phyloP scores from a whole-genome alignment of 2,888 invertebrate species.

The Notodonta dromedarius region DNA sequence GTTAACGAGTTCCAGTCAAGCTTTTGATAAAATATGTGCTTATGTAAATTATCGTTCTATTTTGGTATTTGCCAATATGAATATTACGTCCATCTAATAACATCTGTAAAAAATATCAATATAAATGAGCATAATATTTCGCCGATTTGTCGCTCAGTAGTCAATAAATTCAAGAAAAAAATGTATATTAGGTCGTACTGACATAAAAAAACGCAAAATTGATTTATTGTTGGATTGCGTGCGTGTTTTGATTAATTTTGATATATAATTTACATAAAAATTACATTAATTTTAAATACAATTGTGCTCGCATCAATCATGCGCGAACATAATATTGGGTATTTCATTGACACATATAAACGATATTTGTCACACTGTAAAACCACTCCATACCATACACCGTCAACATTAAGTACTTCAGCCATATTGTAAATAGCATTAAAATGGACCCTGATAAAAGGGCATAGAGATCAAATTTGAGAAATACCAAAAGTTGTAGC shows the following conservation, averaged over 20 bases:
- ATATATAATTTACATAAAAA: conserved; percentile 21
- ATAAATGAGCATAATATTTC: background rate
- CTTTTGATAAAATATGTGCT: too few species aligned
- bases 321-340: conserved; percentile 4
- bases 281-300: conserved; percentile 11
- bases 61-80: too few species aligned
- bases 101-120: background rate
- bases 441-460: conserved; percentile 17
- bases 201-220: conserved; percentile 12
- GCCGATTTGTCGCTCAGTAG: conserved; percentile 21
- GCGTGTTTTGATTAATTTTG: conserved; percentile 18
- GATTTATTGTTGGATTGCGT: conserved; percentile 21
- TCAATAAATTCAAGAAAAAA: conserved; percentile 8
- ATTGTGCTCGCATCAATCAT: conserved; percentile 20
- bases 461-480: conserved; percentile 26
- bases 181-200: background rate
- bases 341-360: conserved; percentile 27
- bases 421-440: background rate
- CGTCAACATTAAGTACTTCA: background rate
- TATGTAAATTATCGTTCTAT: too few species aligned
- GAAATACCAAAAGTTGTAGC: conserved; percentile 24
- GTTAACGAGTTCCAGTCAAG: too few species aligned
- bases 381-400: conserved; percentile 2
- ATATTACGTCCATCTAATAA: too few species aligned
- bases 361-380: conserved; percentile 32